Evolutionary conservation across 2,797 vertebrate species (phyloP).

Genomic region (Neoniphon sammara): DNA sequence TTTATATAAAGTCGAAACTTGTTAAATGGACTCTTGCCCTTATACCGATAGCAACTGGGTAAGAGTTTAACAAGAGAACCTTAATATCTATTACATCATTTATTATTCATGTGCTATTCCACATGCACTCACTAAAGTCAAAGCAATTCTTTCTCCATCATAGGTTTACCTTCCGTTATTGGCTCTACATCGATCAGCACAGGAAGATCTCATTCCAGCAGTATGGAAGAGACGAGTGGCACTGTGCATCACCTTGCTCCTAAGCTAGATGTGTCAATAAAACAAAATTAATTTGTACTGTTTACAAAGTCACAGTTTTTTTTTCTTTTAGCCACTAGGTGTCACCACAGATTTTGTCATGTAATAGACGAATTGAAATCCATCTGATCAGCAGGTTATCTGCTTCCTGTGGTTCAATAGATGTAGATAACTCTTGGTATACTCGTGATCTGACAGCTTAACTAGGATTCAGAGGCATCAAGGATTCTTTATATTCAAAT

Average conservation of each 20-base stretch:
- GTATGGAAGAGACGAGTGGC: not conserved
- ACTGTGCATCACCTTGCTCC: not conserved
- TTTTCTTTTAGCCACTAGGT: conserved; percentile 69
- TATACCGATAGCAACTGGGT: conserved; percentile 19
- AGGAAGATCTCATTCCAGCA: conserved; percentile 9
- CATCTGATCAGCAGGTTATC: conserved; percentile 23
- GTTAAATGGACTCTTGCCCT: conserved; percentile 42
- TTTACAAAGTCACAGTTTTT: not conserved
- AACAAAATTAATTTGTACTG: conserved; percentile 9
- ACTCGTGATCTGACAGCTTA: not conserved
- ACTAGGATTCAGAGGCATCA: conserved; percentile 33
- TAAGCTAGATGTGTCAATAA: not conserved
- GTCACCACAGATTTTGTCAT: conserved; percentile 50
- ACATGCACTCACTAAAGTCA: conserved; percentile 47
- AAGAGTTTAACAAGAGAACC: conserved; percentile 34
- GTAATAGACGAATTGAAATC: conserved; percentile 21
- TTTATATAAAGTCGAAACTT: conserved; percentile 39
- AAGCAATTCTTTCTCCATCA: conserved; percentile 44
- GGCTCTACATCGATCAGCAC: conserved; percentile 32
- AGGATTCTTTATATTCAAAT: conserved; percentile 37
- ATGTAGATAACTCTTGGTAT: not conserved
- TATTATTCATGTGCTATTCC: conserved; percentile 64
- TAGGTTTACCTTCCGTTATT: conserved; percentile 14
- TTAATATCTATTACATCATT: conserved; percentile 64
- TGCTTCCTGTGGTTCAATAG: conserved; percentile 25